Evolutionary conservation across 2,888 invertebrate genomes (phyloP), one percentile per base, ranked within the genome.

Genomic region (Nemoura dubitans): DNA sequence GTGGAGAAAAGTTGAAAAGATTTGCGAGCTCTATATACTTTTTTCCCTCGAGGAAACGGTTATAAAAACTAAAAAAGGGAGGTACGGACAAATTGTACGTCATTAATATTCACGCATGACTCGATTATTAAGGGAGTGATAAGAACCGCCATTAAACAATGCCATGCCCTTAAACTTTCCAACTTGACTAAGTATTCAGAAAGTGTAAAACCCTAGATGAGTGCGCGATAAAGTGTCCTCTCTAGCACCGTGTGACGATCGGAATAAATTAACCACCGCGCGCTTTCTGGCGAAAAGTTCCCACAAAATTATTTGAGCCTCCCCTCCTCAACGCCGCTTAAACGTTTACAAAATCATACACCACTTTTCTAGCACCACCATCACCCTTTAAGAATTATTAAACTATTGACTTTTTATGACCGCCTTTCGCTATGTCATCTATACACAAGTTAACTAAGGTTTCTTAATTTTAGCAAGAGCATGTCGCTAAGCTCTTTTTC

Each of bases 101-200:
- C 59, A 59, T 59, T 59, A 59, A 59, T 59, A 59, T 59, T 59
- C 59, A 59, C 59, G 59, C 59, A 59, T 59, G 59, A 59, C 59
- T 59, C 59, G 59, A 59, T 59, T 59, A 59, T 59, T 59, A 59
- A 59, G 59, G 59, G n/a, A 1, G 10, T 21, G 59, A 59, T 59
- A 59, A 59, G 59, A 59, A 21, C 21, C 16, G 21, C 59, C 59
- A 59, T 59, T 59, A 59, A 59, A 59, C 59, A 59, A 59, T 59
- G 59, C 59, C 59, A 59, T 36, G 36, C 59, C 36, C 36, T 10
- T 59, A 59, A 59, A 59, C 59, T 59, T 59, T 59, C 16, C 21
- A 14, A 59, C 59, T 59, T 14, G 59, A 59, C 59, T 59, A 59
- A 59, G 59, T 59, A 59, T 59, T 59, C 59, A 59, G 59, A 59